Evolutionary conservation across 2,113 vertebrate species (phyloP).

Genomic region (Galeopterus variegatus): DNA sequence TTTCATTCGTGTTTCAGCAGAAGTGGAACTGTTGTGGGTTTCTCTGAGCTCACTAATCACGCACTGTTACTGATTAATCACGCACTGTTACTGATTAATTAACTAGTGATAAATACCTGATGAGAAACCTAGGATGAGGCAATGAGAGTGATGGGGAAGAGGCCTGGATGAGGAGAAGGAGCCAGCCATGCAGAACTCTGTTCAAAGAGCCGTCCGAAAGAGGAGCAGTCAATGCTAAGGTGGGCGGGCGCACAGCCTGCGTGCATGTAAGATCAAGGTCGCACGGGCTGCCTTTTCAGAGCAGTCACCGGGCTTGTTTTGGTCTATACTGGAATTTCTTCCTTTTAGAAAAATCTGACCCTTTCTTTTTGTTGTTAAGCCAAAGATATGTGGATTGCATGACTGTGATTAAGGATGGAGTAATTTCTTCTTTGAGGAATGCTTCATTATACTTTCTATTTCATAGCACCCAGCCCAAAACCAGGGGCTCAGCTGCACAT

Average conservation of each 20-base stretch:
- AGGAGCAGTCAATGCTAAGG: neutral
- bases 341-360: neutral
- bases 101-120: neutral
- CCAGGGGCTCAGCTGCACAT: neutral
- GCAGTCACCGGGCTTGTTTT: neutral
- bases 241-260: too few relatives aligned
- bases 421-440: slow-evolving; percentile 24
- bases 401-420: neutral
- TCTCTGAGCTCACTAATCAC: neutral
- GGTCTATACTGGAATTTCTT: neutral
- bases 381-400: neutral
- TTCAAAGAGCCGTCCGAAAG: neutral
- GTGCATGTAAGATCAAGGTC: neutral
- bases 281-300: neutral
- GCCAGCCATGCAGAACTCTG: neutral
- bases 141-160: neutral
- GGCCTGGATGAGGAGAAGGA: neutral
- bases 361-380: neutral
- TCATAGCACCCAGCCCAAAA: neutral
- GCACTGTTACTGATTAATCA: slow-evolving; percentile 5
- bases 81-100: slow-evolving; percentile 19
- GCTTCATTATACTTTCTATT: neutral
- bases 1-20: neutral
- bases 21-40: neutral
- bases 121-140: neutral